Evolutionary conservation across 2,113 vertebrate species (phyloP).

Genomic region (Aspidoscelis tigris): DNA sequence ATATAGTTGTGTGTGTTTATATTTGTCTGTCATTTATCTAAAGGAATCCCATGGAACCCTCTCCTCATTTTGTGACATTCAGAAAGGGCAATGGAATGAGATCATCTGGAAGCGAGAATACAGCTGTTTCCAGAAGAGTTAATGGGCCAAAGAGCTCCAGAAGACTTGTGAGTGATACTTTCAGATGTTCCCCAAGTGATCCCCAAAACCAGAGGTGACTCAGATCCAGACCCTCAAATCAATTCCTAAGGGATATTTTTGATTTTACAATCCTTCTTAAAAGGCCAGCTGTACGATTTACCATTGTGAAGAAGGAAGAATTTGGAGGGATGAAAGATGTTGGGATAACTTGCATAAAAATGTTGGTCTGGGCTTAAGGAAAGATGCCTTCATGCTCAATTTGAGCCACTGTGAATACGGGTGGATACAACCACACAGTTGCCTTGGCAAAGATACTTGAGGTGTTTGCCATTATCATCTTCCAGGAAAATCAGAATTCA

Average conservation of each 20-base stretch:
- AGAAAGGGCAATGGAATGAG: not conserved
- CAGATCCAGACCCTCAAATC: not conserved
- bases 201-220: not conserved
- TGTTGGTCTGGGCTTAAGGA: not conserved
- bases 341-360: not conserved
- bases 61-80: constrained; percentile 31
- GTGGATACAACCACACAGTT: no score
- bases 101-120: constrained; percentile 26
- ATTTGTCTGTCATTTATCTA: constrained; percentile 33
- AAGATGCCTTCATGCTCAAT: no score
- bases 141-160: not conserved
- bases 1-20: constrained; percentile 15
- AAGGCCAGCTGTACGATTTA: not conserved
- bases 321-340: not conserved
- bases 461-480: no score
- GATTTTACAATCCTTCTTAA: not conserved
- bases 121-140: not conserved
- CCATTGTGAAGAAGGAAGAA: not conserved
- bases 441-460: no score
- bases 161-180: not conserved
- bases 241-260: not conserved
- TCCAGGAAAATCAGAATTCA: no score
- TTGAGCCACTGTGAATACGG: no score
- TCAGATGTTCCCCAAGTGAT: no score
- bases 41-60: constrained; percentile 14